Evolutionary conservation across 1,140 invertebrate species (phyloP), one percentile per base, ranked within the genome.

Genomic region (Danaus plexippus): DNA sequence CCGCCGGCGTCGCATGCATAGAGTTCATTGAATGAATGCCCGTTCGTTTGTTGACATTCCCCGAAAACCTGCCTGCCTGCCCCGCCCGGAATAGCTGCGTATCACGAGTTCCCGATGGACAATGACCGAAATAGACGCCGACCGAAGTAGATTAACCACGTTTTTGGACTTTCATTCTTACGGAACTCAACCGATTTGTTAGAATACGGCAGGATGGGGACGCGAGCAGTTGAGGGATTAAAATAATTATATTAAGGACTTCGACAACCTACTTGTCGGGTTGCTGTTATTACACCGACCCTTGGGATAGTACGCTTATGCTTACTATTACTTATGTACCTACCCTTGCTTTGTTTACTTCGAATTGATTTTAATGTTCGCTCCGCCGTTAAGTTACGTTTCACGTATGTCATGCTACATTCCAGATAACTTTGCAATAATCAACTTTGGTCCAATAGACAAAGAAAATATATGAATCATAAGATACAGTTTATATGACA

Each of bases 51-150:
- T 85, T 85, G 81, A 85, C 81, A 85, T 85, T 85, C 80, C 79
- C 81, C 81, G 79, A 85, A 85, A 85, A 85, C 80, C 78, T 82
- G 81, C 78, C 77, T 67, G 83, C 80, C 78, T 82, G 81, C 78
- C 77, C 69, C 66, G 79, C 79, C 71, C 75, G 74, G 75, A 85
- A 85, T 83, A 83, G 73, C 78, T 61, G 69, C 67, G 71, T 77
- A 80, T 75, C 78, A 73, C 74, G 48, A 66, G 68, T 75, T 78
- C 79, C 80, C 77, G 71, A 80, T 81, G 78, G 73, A 75, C 73
- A 75, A 62, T 68, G 70, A 80, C 77, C 62, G 67, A 85, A 85
- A 85, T 85, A 85, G 77, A 82, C 69, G 68, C 71, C 66, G 67
- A 64, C 59, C 61, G 61, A 64, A 69, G 61, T 73, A 76, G 65